Conservation (phyloP, 1,140 invertebrate species). For the Bacillus rossius region DNA sequence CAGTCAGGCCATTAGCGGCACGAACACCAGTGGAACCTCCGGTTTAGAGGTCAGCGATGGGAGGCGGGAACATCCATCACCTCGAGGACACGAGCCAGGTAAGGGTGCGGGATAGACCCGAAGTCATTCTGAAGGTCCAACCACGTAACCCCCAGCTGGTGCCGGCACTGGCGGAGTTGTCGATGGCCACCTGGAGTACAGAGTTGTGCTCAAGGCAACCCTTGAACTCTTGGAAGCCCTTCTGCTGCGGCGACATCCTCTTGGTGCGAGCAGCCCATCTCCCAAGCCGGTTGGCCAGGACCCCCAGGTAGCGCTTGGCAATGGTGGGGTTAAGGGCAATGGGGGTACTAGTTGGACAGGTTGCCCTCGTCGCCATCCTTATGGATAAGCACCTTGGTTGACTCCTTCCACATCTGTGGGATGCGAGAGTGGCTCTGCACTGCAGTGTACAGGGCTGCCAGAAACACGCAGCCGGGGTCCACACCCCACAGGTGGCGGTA, state of each 20-base stretch:
- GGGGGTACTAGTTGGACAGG: slow-evolving; percentile 33
- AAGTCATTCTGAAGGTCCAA: too few relatives aligned
- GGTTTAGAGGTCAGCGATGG: background rate
- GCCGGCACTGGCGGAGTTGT: background rate
- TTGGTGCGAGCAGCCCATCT: slow-evolving; percentile 5
- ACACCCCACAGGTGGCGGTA: slow-evolving; percentile 16
- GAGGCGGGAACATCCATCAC: background rate
- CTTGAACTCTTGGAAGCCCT: too few relatives aligned
- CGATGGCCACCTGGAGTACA: too few relatives aligned
- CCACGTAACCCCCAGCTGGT: slow-evolving; percentile 7
- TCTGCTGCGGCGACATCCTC: background rate
- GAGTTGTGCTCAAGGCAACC: too few relatives aligned
- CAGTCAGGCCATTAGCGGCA: too few relatives aligned
- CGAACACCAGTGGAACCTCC: background rate
- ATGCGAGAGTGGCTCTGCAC: slow-evolving; percentile 12
- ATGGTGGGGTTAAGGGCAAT: slow-evolving; percentile 29
- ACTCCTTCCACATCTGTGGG: slow-evolving; percentile 27
- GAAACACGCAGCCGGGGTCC: slow-evolving; percentile 7
- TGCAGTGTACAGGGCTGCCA: slow-evolving; percentile 15
- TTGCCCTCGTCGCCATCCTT: slow-evolving; percentile 30
- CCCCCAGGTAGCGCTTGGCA: slow-evolving; percentile 32
- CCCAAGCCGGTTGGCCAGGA: slow-evolving; percentile 17
- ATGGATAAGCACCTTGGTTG: too few relatives aligned
- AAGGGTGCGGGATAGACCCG: background rate
- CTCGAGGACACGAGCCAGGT: background rate